Base-by-base conservation (phyloP, 2,113 vertebrate species). In the Phycodurus eques region DNA sequence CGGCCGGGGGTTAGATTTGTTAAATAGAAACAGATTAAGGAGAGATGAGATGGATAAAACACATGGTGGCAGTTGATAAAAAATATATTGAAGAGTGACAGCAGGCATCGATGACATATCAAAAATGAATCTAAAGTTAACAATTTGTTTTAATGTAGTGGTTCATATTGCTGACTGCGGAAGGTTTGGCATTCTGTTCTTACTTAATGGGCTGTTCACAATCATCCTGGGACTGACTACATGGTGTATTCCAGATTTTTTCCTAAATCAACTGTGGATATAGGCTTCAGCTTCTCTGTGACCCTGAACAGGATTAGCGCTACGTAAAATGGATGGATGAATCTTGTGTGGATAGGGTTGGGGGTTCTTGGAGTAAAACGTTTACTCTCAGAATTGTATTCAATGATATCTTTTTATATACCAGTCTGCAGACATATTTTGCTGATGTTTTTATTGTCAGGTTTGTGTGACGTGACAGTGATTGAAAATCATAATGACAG, bases 41-140 rank as follows among this genome's bases (percentile, higher is more conserved):
- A 64, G 75, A 72, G 61, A 70, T 66, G 73, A 76, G 70, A 68
- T 57, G 74, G 63, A 71, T 22, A 67, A 19, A 51, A 63, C 42
- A 67, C 57, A 62, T 35, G 33, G 72, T 47, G 20, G 27, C 9
- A 65, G 54, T 56, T 70, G 51, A 67, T 66, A 35, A 44, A 64
- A 22, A 63, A 59, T 54, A 7, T 20, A 6, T 27, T 22, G 20
- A 71, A 47, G 49, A 20, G 20, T 5, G 17, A 3, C 53, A 47
- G 4, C 39, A 56, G 43, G 27, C 14, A 19, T 60, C 35, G 56
- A 35, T 56, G 76, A 42, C 53, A 65, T 33, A 20, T 54, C 7
- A 27, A 31, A 15, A 31, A 60, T 27, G 10, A 57, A 57, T 57
- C 1, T 4, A 4, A 53, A 20, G 47, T 49, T 15, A 17, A 6